phyloP scores from a whole-genome alignment of 2,888 invertebrate genomes.

The Odontocolon sp. region DNA sequence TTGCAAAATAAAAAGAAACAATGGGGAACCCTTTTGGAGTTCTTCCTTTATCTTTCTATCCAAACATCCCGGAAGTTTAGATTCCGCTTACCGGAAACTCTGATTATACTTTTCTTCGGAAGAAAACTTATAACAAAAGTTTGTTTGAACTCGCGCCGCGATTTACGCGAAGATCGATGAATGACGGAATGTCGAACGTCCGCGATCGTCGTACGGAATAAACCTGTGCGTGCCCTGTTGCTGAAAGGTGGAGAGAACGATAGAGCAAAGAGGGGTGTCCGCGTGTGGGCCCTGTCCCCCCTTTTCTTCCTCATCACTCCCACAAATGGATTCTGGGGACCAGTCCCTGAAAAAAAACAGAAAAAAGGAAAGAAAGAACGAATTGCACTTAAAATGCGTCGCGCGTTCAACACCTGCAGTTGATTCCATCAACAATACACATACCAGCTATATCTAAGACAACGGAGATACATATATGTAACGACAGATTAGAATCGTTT shows the following conservation, averaged over 20 bases:
- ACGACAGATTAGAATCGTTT: too few relatives aligned
- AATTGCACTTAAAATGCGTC: too few relatives aligned
- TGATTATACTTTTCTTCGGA: too few relatives aligned
- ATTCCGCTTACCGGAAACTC: too few relatives aligned
- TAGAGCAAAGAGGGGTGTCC: constrained; percentile 13
- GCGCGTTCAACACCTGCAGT: too few relatives aligned
- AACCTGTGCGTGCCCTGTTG: constrained; percentile 25
- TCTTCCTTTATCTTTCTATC: not conserved
- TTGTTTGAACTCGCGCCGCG: too few relatives aligned
- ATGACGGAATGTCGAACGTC: not conserved
- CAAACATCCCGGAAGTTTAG: not conserved
- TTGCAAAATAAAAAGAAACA: not conserved
- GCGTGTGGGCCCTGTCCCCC: not conserved
- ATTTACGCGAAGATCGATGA: constrained; percentile 22
- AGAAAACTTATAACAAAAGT: too few relatives aligned
- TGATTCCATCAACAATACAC: too few relatives aligned
- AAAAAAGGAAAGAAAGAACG: too few relatives aligned
- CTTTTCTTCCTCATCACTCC: not conserved
- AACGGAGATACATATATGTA: too few relatives aligned
- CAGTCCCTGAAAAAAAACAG: not conserved
- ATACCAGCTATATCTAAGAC: too few relatives aligned
- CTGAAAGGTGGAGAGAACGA: constrained; percentile 5
- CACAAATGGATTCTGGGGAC: not conserved
- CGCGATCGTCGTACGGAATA: constrained; percentile 1
- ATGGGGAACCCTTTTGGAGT: not conserved